These are phyloP conservation scores for Drosophila kikkawai DNA, from an alignment of 1,140 invertebrate genomes.

Conservation along the genomic window DNA sequence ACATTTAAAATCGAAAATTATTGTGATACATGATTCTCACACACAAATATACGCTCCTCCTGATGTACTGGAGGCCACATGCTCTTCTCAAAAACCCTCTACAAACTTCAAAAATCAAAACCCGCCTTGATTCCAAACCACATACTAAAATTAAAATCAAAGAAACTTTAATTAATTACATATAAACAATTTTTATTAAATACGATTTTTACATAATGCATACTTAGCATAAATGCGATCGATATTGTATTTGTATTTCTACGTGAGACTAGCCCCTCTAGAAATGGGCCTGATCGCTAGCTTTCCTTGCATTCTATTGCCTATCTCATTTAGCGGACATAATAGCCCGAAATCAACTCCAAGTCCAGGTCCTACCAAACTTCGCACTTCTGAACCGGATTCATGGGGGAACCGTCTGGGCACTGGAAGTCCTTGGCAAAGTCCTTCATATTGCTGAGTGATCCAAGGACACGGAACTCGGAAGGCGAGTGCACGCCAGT, in stretches of 20 bases:
- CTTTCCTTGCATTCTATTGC: slow-evolving; percentile 26
- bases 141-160: background rate
- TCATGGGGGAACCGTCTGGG: slow-evolving; percentile 92
- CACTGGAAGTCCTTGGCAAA: slow-evolving; percentile 96
- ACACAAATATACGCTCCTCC: no score
- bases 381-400: slow-evolving; percentile 94
- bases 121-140: no score
- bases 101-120: no score
- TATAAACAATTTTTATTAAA: slow-evolving; percentile 76
- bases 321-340: slow-evolving; percentile 20
- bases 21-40: no score
- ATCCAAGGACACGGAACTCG: slow-evolving; percentile 93
- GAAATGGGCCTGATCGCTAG: slow-evolving; percentile 48
- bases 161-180: slow-evolving; percentile 24
- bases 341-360: slow-evolving; percentile 13
- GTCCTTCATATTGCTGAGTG: slow-evolving; percentile 94
- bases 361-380: slow-evolving; percentile 88
- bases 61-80: no score
- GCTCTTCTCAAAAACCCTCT: no score
- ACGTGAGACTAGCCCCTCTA: slow-evolving; percentile 55
- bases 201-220: slow-evolving; percentile 63
- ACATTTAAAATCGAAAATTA: no score
- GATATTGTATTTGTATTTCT: slow-evolving; percentile 55
- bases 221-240: slow-evolving; percentile 56
- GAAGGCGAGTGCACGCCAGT: slow-evolving; percentile 92